Percentiles rank a stretch among this genome's conserved stretches.
Evolutionary conservation across 2,888 invertebrate genomes (phyloP).

Genomic region (Cremastinae sp.): DNA sequence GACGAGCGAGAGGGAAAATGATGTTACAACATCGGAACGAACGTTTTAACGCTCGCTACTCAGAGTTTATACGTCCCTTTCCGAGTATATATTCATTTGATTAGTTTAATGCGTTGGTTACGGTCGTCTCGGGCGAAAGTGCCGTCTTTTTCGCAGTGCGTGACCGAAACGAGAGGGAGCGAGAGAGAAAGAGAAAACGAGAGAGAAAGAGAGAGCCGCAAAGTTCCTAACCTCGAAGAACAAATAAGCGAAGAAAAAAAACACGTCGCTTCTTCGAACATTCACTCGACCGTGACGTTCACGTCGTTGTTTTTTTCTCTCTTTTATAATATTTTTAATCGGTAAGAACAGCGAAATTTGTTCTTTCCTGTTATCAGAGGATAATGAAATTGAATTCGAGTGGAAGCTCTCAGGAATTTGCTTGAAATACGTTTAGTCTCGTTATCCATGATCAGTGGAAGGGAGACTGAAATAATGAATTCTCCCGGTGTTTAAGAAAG

Average conservation of each 20-base stretch:
- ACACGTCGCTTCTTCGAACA: constrained; percentile 1
- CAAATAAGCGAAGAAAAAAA: constrained; percentile 7
- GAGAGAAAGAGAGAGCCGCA: constrained; percentile 19
- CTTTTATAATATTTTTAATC: neutral
- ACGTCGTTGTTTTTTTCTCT: neutral
- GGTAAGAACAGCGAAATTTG: neutral
- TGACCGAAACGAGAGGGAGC: too few relatives aligned
- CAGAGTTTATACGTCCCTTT: constrained; percentile 29
- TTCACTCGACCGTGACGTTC: constrained; percentile 17
- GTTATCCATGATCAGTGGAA: too few relatives aligned
- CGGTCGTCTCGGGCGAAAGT: neutral
- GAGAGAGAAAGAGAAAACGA: too few relatives aligned
- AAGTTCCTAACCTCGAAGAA: constrained; percentile 7
- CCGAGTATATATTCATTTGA: constrained; percentile 35
- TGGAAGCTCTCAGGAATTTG: too few relatives aligned
- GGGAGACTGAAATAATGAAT: too few relatives aligned
- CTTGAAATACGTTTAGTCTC: too few relatives aligned
- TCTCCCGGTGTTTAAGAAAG: too few relatives aligned
- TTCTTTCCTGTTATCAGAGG: too few relatives aligned
- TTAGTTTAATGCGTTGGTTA: constrained; percentile 49
- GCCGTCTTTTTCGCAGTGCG: constrained; percentile 13
- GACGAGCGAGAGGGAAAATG: too few relatives aligned
- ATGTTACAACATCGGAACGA: neutral
- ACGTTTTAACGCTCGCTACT: constrained; percentile 14
- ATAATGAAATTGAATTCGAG: too few relatives aligned